Evolutionary conservation across 2,797 vertebrate genomes (phyloP), one percentile per base, ranked within the genome.

Genomic region (Champsocephalus gunnari): DNA sequence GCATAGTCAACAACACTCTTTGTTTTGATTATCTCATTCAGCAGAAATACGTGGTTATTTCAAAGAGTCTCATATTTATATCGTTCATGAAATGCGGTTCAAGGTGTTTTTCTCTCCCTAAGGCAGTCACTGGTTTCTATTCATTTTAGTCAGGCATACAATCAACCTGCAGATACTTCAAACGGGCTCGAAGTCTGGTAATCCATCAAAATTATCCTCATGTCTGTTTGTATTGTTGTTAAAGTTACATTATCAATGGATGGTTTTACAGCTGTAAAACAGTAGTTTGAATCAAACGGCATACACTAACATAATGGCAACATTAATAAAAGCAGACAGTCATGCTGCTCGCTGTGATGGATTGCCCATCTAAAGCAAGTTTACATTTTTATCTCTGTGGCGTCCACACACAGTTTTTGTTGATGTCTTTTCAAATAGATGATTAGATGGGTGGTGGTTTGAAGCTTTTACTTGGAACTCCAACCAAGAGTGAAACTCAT

Each of bases 161-260:
- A 75, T 72, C 41, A 59, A 67, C 48, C 55, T 67, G 66, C 53
- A 69, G 19, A 74, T 47, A 61, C 53, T 71, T 81, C 34, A 62
- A 60, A 80, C 49, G 21, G 43, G 32, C 12, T 51, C 2, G 5
- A 64, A 28, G 38, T 57, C 28, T 32, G 3, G 44, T 71, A 50
- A 79, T 83, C 69, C 72, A 47, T 89, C 81, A 81, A 44, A 75
- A 59, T 75, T 58, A 70, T 65, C 38, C 70, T 73, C 57, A n/a
- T 34, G 74, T 67, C 77, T 71, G 72, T n/a, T 75, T 72, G 14
- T 9, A 81, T 71, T 71, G 45, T 48, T 59, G 68, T 73, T 77
- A 73, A 58, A 75, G 73, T 77, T 59, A 11, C 59, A 57, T 65
- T 82, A 47, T 21, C 55, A 62, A 32, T 38, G 4, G 50, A 0